phyloP scores from a whole-genome alignment of 2,888 invertebrate species.

The Panopea generosa region DNA sequence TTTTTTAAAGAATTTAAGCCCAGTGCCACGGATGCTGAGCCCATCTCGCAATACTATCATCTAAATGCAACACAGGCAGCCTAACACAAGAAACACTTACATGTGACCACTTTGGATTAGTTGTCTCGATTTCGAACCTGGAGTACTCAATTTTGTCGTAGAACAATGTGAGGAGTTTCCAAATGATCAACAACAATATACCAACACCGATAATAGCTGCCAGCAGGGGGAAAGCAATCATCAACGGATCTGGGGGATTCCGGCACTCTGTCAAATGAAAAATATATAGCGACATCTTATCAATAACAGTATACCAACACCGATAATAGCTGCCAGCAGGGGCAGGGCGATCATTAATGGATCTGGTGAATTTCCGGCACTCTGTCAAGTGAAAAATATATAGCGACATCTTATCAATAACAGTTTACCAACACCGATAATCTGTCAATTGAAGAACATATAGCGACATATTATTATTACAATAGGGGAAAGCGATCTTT shows the following conservation, averaged over 20 bases:
- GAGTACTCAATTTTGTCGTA: constrained; percentile 76
- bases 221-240: constrained; percentile 68
- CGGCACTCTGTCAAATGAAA: constrained; percentile 46
- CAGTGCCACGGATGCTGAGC: too few species aligned
- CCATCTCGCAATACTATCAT: not conserved
- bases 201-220: constrained; percentile 75
- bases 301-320: too few species aligned
- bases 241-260: constrained; percentile 61
- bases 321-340: too few species aligned
- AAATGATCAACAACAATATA: constrained; percentile 69
- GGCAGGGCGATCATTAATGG: too few species aligned
- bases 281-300: not conserved
- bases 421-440: too few species aligned
- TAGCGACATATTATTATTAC: too few species aligned
- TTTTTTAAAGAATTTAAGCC: too few species aligned
- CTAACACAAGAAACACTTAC: constrained; percentile 46
- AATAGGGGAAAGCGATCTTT: too few species aligned
- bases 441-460: too few species aligned
- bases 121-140: constrained; percentile 71
- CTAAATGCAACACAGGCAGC: not conserved
- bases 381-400: too few species aligned
- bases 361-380: too few species aligned
- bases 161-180: constrained; percentile 73
- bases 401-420: too few species aligned
- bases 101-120: constrained; percentile 73